Base-by-base conservation (phyloP, 2,888 invertebrate species). In the Litoditis marina region DNA sequence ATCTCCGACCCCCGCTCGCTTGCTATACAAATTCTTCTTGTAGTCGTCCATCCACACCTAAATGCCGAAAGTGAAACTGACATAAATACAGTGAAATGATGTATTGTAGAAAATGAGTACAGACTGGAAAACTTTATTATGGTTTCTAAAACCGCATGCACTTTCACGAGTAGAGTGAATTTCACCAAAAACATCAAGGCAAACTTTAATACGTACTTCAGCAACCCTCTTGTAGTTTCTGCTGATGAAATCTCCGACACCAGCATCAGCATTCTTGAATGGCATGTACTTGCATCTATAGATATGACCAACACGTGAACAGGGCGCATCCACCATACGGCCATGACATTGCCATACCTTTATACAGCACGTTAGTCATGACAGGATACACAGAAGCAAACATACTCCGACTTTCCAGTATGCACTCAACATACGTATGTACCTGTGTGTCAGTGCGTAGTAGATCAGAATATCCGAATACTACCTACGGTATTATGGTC, bases 31-130 rank as follows among this genome's bases (percentile, higher is more conserved):
- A 82, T 88, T 89, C 74, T 93, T 87, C 1, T 91, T 91, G 84
- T 93, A 96, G 79, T 95, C 94, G 83, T 96, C 95, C 94, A 96
- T 94, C 95, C 95, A 96, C 2, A 95, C 94, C 68, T 71, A 31
- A 2, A 55, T n/a, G n/a, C n/a, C n/a, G 22, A 30, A 36, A 36
- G 25, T 13, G 30, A 32, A 16, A 25, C 57, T 56, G 13, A 19
- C 47, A 22, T 47, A 51, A 51, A 27, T 28, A n/a, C n/a, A n/a
- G n/a, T n/a, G n/a, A n/a, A n/a, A n/a, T n/a, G n/a, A n/a, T n/a
- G n/a, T n/a, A n/a, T n/a, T n/a, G n/a, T n/a, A n/a, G n/a, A n/a
- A 13, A 36, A 36, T 36, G 13, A 36, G 39, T n/a, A 36, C 36
- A 16, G n/a, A 1, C n/a, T 36, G 11, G 39, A 36, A 1, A 11